Evolutionary conservation across 2,113 vertebrate species (phyloP).

Genomic region (Pitta sordida): DNA sequence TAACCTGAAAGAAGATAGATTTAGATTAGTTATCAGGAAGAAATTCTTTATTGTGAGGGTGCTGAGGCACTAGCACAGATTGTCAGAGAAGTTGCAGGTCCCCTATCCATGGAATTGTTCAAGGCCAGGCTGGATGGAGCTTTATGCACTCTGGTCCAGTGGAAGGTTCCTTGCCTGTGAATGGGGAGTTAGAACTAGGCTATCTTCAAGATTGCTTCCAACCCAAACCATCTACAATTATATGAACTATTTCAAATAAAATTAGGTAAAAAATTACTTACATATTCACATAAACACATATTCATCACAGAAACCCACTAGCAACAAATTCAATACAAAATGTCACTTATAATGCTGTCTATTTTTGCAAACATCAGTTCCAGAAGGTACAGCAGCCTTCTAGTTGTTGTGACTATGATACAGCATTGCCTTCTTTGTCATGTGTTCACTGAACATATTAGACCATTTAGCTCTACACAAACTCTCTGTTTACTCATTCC

Average conservation of each 20-base stretch:
- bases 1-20: background rate
- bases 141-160: background rate
- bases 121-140: background rate
- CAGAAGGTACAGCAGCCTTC: background rate
- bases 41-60: background rate
- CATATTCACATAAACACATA: too few species aligned
- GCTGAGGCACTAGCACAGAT: too few species aligned
- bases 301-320: background rate
- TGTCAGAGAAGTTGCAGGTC: background rate
- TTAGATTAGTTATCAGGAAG: background rate
- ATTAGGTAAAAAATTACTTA: background rate
- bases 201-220: background rate
- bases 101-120: background rate
- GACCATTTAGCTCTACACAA: background rate
- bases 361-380: background rate
- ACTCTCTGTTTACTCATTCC: background rate
- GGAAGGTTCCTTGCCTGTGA: background rate
- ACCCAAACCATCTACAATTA: background rate
- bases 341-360: background rate
- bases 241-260: background rate
- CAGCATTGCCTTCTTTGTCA: background rate
- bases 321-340: background rate
- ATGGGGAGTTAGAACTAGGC: rapidly evolving
- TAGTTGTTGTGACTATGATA: background rate
- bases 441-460: background rate